A percentile compares a stretch with the other conserved stretches of the same genome.
These are phyloP conservation scores for Aurelia sp. DNA, from an alignment of 30 jellyfish, hydroid and myxozoan genomes.

Conservation along the genomic window DNA sequence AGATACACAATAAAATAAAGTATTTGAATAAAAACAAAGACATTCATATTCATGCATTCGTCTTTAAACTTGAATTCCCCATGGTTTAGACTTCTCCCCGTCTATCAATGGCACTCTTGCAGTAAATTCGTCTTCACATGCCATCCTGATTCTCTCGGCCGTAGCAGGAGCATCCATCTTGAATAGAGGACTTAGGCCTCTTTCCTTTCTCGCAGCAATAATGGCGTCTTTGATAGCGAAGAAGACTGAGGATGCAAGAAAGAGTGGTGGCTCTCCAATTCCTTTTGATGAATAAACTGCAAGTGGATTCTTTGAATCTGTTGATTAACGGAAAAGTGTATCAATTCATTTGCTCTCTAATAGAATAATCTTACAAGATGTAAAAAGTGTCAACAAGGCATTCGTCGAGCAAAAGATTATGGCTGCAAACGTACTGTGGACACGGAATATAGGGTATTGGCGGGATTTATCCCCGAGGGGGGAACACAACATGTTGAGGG, in stretches of 20 bases:
- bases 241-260: conserved; percentile 56
- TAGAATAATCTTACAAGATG: no score
- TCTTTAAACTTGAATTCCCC: conserved; percentile 57
- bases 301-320: conserved; percentile 55
- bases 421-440: no score
- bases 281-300: conserved; percentile 73
- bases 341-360: not conserved
- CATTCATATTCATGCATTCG: no score
- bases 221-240: conserved; percentile 69
- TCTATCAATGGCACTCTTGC: conserved; percentile 14
- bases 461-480: no score
- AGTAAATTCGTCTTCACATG: conserved; percentile 60
- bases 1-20: no score
- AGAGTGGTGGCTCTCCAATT: conserved; percentile 66
- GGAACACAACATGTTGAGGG: no score
- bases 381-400: no score
- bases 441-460: no score
- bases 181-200: conserved; percentile 39
- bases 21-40: no score
- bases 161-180: conserved; percentile 65
- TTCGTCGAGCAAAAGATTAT: no score
- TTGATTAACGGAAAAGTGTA: not conserved
- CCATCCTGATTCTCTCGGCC: conserved; percentile 56
- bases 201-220: conserved; percentile 47
- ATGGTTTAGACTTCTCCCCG: conserved; percentile 40